Evolutionary conservation across 2,797 vertebrate genomes (phyloP).

Genomic region (Sorex maritimensis): DNA sequence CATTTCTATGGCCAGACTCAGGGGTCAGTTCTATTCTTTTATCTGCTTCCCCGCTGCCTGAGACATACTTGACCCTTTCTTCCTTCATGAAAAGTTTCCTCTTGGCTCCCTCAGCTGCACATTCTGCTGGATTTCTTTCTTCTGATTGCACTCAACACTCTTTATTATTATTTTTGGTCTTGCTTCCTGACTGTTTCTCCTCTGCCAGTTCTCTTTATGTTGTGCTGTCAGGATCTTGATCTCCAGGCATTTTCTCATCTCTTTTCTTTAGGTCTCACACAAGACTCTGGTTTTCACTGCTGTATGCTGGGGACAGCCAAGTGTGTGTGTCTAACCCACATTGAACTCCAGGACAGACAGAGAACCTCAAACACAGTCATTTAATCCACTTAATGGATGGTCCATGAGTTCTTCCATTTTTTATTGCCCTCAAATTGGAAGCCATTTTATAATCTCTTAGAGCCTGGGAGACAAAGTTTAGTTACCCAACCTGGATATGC

Average conservation of each 20-base stretch:
- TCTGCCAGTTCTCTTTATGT: neutral
- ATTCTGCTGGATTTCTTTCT: constrained; percentile 19
- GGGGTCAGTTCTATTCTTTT: neutral
- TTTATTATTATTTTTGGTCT: neutral
- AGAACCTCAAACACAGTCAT: neutral
- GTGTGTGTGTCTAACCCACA: neutral
- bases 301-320: neutral
- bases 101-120: neutral
- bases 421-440: neutral
- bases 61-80: neutral
- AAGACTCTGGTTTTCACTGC: neutral
- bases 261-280: neutral
- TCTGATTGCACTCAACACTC: neutral
- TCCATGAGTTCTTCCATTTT: neutral
- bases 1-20: neutral
- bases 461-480: neutral
- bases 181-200: neutral
- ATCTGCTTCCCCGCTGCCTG: neutral
- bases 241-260: neutral
- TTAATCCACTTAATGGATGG: neutral
- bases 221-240: neutral
- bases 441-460: neutral
- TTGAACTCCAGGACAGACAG: neutral
- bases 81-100: constrained; percentile 49
- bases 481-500: neutral